phyloP scores from a whole-genome alignment of 2,113 vertebrate species.

The Eulacestoma nigropectus region DNA sequence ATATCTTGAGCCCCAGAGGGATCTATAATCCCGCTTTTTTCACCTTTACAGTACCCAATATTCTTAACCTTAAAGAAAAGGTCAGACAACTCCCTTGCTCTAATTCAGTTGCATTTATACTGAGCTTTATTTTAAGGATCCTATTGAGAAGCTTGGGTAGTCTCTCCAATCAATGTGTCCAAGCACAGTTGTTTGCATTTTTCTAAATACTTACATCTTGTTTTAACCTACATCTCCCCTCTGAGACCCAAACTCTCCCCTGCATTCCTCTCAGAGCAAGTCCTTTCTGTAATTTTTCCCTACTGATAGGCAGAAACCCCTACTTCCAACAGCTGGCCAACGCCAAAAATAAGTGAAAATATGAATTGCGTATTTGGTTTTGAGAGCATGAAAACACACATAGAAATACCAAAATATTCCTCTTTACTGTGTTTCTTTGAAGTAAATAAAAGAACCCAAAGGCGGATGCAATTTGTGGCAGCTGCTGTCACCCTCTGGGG shows the following conservation, averaged over 20 bases:
- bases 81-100: neutral
- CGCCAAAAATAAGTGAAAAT: neutral
- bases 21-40: neutral
- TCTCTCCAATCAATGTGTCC: neutral
- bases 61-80: neutral
- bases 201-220: neutral
- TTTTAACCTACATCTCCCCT: neutral
- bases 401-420: neutral
- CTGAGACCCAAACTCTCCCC: neutral
- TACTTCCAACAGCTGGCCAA: neutral
- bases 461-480: neutral
- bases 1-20: neutral
- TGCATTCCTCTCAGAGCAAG: neutral
- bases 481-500: neutral
- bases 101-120: neutral
- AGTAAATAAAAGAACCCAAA: neutral
- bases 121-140: neutral
- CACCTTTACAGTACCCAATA: neutral
- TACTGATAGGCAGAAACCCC: rapidly evolving
- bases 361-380: neutral
- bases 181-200: neutral
- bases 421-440: neutral
- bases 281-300: neutral
- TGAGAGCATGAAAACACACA: neutral
- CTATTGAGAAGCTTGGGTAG: neutral